Conservation (phyloP, 1,140 invertebrate genomes). For the Eupristina koningsbergeri region DNA sequence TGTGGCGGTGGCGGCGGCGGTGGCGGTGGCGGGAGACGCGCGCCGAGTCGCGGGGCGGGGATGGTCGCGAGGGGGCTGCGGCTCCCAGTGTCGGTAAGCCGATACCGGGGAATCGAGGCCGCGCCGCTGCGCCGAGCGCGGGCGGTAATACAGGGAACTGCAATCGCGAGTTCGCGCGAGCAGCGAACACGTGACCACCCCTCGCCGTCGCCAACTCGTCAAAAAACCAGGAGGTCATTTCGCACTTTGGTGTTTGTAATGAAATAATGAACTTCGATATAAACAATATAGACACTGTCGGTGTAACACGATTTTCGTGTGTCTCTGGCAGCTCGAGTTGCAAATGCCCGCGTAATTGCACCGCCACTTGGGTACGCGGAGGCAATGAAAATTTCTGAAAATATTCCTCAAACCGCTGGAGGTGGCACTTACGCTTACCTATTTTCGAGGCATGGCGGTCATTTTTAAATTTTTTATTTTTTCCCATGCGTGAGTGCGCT, state of each 20-base stretch:
- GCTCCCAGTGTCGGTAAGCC: slow-evolving; percentile 8
- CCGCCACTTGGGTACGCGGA: too few relatives aligned
- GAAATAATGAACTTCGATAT: too few relatives aligned
- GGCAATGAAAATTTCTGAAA: too few relatives aligned
- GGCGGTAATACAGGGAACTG: slow-evolving; percentile 16
- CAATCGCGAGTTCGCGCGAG: not conserved
- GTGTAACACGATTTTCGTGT: too few relatives aligned
- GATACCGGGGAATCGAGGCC: not conserved
- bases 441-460: not conserved
- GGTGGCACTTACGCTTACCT: not conserved
- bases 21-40: not conserved
- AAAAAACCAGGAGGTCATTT: too few relatives aligned
- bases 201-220: too few relatives aligned
- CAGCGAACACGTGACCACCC: too few relatives aligned
- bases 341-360: too few relatives aligned
- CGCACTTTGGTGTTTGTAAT: too few relatives aligned
- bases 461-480: slow-evolving; percentile 6
- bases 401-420: not conserved
- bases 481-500: not conserved
- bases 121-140: not conserved
- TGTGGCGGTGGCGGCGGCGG: not conserved
- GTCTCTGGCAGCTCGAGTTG: too few relatives aligned
- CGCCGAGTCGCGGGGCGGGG: not conserved
- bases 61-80: not conserved
- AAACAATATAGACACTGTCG: too few relatives aligned